Base-by-base conservation (phyloP, 2,113 vertebrate species). In the Macaca nemestrina region DNA sequence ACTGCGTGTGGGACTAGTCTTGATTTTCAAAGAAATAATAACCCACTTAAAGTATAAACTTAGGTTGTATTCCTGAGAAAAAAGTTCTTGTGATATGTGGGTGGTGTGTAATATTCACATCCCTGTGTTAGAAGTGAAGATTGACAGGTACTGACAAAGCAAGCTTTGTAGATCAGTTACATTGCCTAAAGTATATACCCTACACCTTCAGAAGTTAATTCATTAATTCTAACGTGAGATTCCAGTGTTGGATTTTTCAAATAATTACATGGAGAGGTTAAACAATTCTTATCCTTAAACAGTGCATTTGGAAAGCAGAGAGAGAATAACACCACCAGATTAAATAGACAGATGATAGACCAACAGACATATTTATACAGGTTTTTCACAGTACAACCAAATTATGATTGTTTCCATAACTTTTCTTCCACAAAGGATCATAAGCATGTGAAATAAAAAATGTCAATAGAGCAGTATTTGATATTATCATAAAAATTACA, bases 11-110 rank as follows among this genome's bases (percentile, higher is more conserved):
- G 57, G 84, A 80, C 7, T 57, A 97, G 30, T 14, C 23, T 72
- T 78, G 32, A 25, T 85, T 92, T 85, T 90, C 45, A 97, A 91
- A 97, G 48, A 86, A 92, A 82, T 67, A 96, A 55, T 8, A 95
- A 90, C 48, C 6, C 20, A 89, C 30, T 50, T 78, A 57, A 80
- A 90, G 38, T 25, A 52, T 27, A 48, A 79, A 79, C 48, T 57
- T 78, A 10, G 67, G 59, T 59, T 93, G 20, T 59, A 85, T 38
- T 93, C 18, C 30, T 40, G 40, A 92, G 25, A 84, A 72, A 76
- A 52, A 17, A 59, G 50, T 52, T 94, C 32, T 61, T 82, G 3
- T 14, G 30, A 45, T 83, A 30, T 43, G 57, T 43, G 70, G 79
- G 80, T 82, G n/a, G 43, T 93, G 7, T 52, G 43, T 78, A 68